Evolutionary conservation across 2,888 invertebrate species (phyloP), one percentile per base, ranked within the genome.

Genomic region (Phoronis australis): DNA sequence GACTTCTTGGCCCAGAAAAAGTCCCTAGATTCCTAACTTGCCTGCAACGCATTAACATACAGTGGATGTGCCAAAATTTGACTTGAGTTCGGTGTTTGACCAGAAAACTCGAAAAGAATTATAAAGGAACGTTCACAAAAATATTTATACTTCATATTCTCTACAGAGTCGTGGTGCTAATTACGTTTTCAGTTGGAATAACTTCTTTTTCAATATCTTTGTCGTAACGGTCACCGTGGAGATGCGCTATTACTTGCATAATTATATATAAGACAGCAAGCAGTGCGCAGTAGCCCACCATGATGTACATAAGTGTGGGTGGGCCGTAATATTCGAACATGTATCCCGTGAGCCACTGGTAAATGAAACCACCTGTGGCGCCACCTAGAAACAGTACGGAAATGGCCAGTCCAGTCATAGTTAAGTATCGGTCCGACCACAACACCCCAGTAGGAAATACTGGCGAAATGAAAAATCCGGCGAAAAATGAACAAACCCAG

Each of bases 281-380:
- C 31, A 31, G 15, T 15, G 15, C 31, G 15, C 9, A 9, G 31
- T 12, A 31, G 31, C 9, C 31, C 31, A 31, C 9, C 9, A 31
- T 15, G 15, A 31, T 15, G 31, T 31, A 31, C 31, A 31, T 25
- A 3, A 47, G n/a, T 15, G 47, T 12, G n/a, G 9, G 5, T 23
- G 39, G 15, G 15, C 26, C 39, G 22, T 41, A 20, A 35, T 37
- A 41, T 18, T 46, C 26, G 37, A 50, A 50, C 18, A 50, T 9
- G 35, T 35, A 35, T 15, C 45, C 45, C 6, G 40, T 45, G 31
- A 50, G 22, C 46, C 45, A 45, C 24, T 51, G 51, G 22, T 51
- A 51, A 15, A 47, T 37, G 35, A 51, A 35, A 12, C 47, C 51
- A 18, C 51, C 51, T n/a, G 22, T 23, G 12, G 51, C 46, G 20